Evolutionary conservation across 2,797 vertebrate genomes (phyloP).

Genomic region (Aythya fuligula): DNA sequence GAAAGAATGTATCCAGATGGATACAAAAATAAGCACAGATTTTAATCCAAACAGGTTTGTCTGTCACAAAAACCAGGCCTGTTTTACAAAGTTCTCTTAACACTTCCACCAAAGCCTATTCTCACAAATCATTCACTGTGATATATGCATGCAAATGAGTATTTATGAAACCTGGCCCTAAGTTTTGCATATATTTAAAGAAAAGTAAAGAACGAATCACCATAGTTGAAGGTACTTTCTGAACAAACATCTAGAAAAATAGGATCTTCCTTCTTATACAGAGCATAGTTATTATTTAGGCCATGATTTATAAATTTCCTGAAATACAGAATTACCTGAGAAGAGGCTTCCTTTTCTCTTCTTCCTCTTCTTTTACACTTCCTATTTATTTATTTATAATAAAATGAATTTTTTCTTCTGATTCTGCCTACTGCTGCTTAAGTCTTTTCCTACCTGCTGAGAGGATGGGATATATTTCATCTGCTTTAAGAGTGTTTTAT

Average conservation of each 20-base stretch:
- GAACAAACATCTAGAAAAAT: not conserved
- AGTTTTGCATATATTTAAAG: not conserved
- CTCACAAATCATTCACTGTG: constrained; percentile 28
- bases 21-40: constrained; percentile 29
- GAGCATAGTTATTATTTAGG: not conserved
- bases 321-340: not conserved
- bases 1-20: constrained; percentile 37
- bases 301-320: not conserved
- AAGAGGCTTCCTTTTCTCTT: not conserved
- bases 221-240: not conserved
- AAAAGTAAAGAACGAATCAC: not conserved
- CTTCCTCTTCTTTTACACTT: too few species aligned
- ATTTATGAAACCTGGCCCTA: not conserved
- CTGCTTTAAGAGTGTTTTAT: not conserved
- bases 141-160: not conserved
- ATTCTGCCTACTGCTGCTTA: not conserved
- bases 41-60: constrained; percentile 41
- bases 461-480: constrained; percentile 17
- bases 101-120: not conserved
- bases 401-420: not conserved
- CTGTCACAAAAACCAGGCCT: not conserved
- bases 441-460: not conserved
- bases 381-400: not conserved
- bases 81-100: not conserved
- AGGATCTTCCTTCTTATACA: not conserved